phyloP scores from a whole-genome alignment of 2,797 vertebrate genomes.

The Myoxocephalus aenaeus region DNA sequence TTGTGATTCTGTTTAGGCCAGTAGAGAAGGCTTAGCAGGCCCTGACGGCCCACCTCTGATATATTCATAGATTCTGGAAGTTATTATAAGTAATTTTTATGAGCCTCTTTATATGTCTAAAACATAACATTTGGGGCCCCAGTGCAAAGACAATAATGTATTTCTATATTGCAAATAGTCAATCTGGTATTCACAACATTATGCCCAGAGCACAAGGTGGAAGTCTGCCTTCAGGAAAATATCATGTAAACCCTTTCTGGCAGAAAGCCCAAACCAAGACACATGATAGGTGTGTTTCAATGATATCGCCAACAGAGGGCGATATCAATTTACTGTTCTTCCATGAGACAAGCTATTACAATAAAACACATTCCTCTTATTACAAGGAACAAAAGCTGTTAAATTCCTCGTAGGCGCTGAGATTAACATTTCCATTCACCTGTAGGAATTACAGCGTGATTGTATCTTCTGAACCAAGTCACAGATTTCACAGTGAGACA shows the following conservation, averaged over 20 bases:
- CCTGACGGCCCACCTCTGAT: no score
- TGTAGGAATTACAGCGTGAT: neutral
- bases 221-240: neutral
- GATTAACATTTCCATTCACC: conserved; percentile 4
- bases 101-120: neutral
- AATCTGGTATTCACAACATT: neutral
- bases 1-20: no score
- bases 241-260: neutral
- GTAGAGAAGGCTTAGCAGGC: no score
- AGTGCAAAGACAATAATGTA: neutral
- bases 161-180: neutral
- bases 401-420: neutral
- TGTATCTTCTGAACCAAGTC: neutral
- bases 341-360: neutral
- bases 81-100: no score
- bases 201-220: neutral
- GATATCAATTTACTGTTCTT: conserved; percentile 19
- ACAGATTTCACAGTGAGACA: neutral
- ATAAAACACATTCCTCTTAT: neutral
- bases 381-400: neutral
- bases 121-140: neutral
- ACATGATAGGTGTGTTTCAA: conserved; percentile 36
- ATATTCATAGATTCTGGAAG: no score
- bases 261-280: neutral
- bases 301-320: conserved; percentile 66